Evolutionary conservation across 2,888 invertebrate genomes (phyloP), one percentile per base, ranked within the genome.

Genomic region (Drosophila infuscata): DNA sequence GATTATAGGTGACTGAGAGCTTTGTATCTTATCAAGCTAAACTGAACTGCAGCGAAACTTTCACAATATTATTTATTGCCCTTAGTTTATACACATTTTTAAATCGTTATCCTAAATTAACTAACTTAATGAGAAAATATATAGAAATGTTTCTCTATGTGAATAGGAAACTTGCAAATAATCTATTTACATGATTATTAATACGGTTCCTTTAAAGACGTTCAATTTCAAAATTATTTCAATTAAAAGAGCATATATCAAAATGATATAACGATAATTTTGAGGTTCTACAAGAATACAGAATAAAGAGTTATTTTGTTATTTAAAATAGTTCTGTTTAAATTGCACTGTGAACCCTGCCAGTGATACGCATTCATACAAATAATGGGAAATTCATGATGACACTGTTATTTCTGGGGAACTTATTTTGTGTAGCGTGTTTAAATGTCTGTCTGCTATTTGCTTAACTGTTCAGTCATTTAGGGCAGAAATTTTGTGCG

Each of bases 361-460:
- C 59, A 58, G 52, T 62, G 38, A 49, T 43, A 60, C n/a, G 20
- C 48, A 35, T 70, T 60, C 57, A 48, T 35, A 36, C 60, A 51
- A 29, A 43, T 64, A 59, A 32, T 65, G 66, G 65, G 36, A 63
- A 74, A 74, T 76, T 79, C 78, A 70, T 49, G 79, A 88, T 88
- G 86, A 85, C 79, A 70, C 83, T 83, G 80, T 83, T 73, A 83
- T 75, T 88, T 85, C 88, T 78, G n/a, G 33, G 74, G 77, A 85
- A 88, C 46, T 57, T 52, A 54, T 30, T 43, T 46, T 49, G 46
- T 64, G 54, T 51, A 43, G 60, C 53, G 58, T 75, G 63, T 82
- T 79, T 70, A 70, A 79, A 78, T 79, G 67, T 81, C 74, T 79
- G 74, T 67, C 79, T 81, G 85, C 72, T 88, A 85, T 81, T 70